These are phyloP conservation scores for Aspidapion aeneum DNA, from an alignment of 2,888 invertebrate genomes.

Conservation along the genomic window DNA sequence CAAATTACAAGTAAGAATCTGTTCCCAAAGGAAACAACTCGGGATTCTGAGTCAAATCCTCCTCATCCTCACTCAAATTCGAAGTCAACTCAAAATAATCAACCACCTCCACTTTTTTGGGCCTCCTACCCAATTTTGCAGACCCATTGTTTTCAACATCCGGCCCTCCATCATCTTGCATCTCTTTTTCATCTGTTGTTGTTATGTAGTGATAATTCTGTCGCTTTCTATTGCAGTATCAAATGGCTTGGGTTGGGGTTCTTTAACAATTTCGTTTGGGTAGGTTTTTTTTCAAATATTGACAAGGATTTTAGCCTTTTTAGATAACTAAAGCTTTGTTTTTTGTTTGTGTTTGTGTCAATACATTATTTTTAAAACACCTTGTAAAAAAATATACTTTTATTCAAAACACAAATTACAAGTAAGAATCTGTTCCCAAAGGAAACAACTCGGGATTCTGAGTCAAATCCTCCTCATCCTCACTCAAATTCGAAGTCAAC, in stretches of 20 bases:
- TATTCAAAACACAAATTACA: too few relatives aligned
- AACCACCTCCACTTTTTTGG: conserved; percentile 6
- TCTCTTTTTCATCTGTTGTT: too few relatives aligned
- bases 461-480: conserved; percentile 24
- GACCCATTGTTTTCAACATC: conserved; percentile 7
- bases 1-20: conserved; percentile 28
- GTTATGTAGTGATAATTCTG: neutral
- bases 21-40: conserved; percentile 32
- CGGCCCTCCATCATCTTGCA: conserved; percentile 11
- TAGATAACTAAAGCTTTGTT: conserved; percentile 27
- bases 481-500: too few relatives aligned
- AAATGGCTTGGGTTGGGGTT: neutral
- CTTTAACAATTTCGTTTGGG: neutral
- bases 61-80: conserved; percentile 12
- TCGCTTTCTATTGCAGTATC: neutral
- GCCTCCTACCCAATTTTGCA: conserved; percentile 4
- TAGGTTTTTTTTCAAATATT: conserved; percentile 33
- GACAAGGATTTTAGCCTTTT: conserved; percentile 27
- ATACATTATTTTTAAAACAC: too few relatives aligned
- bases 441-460: conserved; percentile 30
- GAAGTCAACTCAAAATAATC: conserved; percentile 3
- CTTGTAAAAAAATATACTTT: too few relatives aligned
- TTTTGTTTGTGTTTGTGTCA: conserved; percentile 23
- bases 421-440: conserved; percentile 28
- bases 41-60: conserved; percentile 26